These are phyloP conservation scores for Porites evermanni DNA, from an alignment of 92 coral and sea anemone species.

Conservation along the genomic window DNA sequence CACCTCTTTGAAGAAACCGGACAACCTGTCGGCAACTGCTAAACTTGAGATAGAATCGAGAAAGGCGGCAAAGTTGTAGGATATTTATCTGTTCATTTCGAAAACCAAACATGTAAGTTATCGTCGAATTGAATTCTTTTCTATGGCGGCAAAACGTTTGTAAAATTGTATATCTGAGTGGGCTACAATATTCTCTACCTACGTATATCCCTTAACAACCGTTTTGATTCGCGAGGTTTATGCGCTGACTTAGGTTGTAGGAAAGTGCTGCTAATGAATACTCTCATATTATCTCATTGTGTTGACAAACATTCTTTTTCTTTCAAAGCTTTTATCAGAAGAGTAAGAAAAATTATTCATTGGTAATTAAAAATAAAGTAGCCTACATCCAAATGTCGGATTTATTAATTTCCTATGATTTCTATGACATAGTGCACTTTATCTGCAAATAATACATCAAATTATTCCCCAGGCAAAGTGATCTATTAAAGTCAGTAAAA, in stretches of 20 bases:
- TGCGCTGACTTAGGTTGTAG: background rate
- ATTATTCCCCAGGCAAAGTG: too few species aligned
- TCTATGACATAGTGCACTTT: too few species aligned
- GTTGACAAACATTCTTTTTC: too few species aligned
- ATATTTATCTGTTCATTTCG: background rate
- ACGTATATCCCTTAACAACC: background rate
- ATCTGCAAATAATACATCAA: too few species aligned
- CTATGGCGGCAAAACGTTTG: background rate
- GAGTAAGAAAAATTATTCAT: too few species aligned
- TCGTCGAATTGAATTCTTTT: background rate
- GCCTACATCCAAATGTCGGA: too few species aligned
- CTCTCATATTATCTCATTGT: background rate
- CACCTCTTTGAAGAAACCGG: background rate
- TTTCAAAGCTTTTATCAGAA: too few species aligned
- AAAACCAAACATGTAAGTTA: background rate
- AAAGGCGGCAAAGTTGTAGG: background rate
- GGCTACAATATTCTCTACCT: background rate
- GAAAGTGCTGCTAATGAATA: background rate
- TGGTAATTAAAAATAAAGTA: too few species aligned
- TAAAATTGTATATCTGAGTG: background rate
- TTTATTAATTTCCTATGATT: too few species aligned
- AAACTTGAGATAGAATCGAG: background rate
- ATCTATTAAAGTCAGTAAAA: background rate
- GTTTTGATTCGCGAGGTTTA: background rate
- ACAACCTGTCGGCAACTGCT: background rate